A percentile compares a stretch with the other conserved stretches of the same genome.
Evolutionary conservation across 2,888 invertebrate genomes (phyloP).

Genomic region (Cremastinae sp.): DNA sequence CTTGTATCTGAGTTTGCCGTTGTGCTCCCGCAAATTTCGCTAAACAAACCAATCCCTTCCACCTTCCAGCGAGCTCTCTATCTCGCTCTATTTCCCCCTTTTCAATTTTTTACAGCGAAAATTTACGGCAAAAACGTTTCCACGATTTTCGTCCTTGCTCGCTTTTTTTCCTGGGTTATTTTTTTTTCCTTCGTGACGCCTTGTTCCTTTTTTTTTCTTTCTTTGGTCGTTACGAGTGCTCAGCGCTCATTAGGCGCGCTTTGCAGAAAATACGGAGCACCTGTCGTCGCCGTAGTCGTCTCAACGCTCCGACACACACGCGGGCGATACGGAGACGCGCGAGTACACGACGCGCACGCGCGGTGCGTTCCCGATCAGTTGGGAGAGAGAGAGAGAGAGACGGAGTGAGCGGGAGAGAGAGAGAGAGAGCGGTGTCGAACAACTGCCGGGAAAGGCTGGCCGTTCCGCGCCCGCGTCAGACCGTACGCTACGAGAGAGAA

Average conservation of each 20-base stretch:
- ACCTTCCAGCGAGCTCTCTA: too few species aligned
- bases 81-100: too few species aligned
- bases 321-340: not conserved
- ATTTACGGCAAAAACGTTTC: too few species aligned
- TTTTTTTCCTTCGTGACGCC: not conserved
- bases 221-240: conserved; percentile 33
- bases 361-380: too few species aligned
- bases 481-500: conserved; percentile 22
- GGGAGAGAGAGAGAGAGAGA: conserved; percentile 58
- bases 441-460: conserved; percentile 54
- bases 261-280: conserved; percentile 22
- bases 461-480: conserved; percentile 38
- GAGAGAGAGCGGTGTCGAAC: conserved; percentile 47
- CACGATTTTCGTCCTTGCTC: conserved; percentile 18
- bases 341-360: conserved; percentile 18
- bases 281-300: conserved; percentile 67
- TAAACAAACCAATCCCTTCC: too few species aligned
- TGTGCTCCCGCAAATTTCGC: too few species aligned
- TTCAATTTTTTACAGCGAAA: too few species aligned
- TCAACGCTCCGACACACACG: conserved; percentile 59
- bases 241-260: conserved; percentile 39
- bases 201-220: too few species aligned
- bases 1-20: too few species aligned
- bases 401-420: too few species aligned
- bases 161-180: conserved; percentile 40